Evolutionary conservation across 1,140 invertebrate genomes (phyloP).

Genomic region (Zaprionus vittiger): DNA sequence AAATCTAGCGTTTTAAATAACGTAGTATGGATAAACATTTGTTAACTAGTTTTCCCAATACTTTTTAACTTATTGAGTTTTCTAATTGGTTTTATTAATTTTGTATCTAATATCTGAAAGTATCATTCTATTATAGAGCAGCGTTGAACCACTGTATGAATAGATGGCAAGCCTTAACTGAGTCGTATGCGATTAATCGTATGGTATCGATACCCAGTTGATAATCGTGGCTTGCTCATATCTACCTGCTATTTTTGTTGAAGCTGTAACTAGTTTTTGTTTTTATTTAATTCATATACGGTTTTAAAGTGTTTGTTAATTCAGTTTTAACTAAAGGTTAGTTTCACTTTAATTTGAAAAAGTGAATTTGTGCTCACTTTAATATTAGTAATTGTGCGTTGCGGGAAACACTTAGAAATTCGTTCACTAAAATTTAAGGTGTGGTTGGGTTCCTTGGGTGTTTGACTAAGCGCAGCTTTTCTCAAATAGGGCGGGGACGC

Average conservation of each 20-base stretch:
- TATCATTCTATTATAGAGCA: conserved; percentile 1
- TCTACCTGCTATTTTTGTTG: conserved; percentile 41
- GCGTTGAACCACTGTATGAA: neutral
- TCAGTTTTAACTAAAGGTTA: conserved; percentile 32
- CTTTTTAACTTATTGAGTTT: no score
- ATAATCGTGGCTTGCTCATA: conserved; percentile 62
- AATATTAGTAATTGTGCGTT: neutral
- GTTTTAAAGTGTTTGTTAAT: conserved; percentile 39
- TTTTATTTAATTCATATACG: conserved; percentile 63
- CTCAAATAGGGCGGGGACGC: conserved; percentile 42
- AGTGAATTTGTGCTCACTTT: neutral
- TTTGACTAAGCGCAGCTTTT: conserved; percentile 52
- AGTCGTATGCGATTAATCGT: conserved; percentile 5
- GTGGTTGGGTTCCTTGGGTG: conserved; percentile 54
- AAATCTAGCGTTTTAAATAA: no score
- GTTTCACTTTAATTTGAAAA: neutral
- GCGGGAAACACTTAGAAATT: neutral
- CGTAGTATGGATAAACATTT: no score
- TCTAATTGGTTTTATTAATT: neutral
- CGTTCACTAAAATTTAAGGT: conserved; percentile 61
- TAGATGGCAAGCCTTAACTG: conserved; percentile 4
- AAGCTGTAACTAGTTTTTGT: conserved; percentile 53
- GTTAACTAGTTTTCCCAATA: no score
- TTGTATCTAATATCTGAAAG: neutral
- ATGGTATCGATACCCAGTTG: conserved; percentile 22